Base-by-base conservation (phyloP, 30 jellyfish, hydroid and myxozoan species). In the Cassiopea andromeda region DNA sequence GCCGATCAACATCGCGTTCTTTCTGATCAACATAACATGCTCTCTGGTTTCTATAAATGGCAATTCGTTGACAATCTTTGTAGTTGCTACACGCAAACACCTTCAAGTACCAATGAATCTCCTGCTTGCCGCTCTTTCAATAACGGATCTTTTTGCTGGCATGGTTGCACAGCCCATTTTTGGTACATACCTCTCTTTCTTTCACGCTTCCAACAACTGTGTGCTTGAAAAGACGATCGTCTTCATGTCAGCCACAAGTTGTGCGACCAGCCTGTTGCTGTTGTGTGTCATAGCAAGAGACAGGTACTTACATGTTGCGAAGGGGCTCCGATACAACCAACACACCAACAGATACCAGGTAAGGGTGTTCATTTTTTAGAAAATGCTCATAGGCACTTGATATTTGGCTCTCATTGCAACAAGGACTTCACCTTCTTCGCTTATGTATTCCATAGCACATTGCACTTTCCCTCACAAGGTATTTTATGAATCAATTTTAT, bases 211-310 rank as follows among this genome's bases (percentile, higher is more conserved):
- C 44, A 85, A 74, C 48, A 73, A 46, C 70, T 85, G 93, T 48
- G 77, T 49, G 80, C 87, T 85, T 14, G 93, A 85, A 69, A 68
- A 68, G 45, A 48, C 86, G 38, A 73, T 85, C 74, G 94, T 78
- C 1, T 87, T 75, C 76, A 66, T 87, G 83, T 87, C 94, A 12
- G 94, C 94, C 7, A 87, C 94, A 77, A 71, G 94, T 46, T 87
- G 94, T 5, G 46, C 94, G 44, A 77, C 94, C 18, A 87, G 94
- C 48, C 44, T 87, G 79, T 57, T 87, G 75, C 84, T 74, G 72
- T 82, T 87, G 45, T 87, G 94, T 48, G 90, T 61, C 19, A 87
- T 87, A 13, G 94, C 94, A 10, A 75, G 89, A 18, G 94, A 87
- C 67, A 50, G 94, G 46, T 66, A 16, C 17, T n/a, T 85, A 2